Percentiles rank a stretch among this genome's conserved stretches.
Evolutionary conservation across 2,888 invertebrate genomes (phyloP).

Genomic region (Agrochola circellaris): DNA sequence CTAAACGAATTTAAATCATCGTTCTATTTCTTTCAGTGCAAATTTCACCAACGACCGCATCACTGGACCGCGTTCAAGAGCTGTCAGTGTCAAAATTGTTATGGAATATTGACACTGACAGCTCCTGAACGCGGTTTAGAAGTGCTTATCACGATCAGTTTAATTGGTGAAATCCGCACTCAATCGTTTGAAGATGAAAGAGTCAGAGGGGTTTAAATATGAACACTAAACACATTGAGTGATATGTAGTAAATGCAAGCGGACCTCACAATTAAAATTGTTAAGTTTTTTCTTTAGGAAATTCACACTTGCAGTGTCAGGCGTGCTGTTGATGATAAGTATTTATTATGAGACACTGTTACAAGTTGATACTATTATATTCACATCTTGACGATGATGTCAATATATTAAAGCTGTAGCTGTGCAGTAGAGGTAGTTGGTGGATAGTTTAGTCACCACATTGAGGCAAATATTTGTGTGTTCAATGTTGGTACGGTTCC

Average conservation of each 20-base stretch:
- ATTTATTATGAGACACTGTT: background rate
- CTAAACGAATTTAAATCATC: background rate
- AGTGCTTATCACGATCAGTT: too few relatives aligned
- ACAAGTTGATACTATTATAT: background rate
- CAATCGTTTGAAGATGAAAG: background rate
- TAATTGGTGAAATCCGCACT: too few relatives aligned
- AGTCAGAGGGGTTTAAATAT: background rate
- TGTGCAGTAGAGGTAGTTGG: background rate
- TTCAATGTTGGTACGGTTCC: background rate
- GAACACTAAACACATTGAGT: too few relatives aligned
- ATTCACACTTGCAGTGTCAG: background rate
- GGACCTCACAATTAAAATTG: too few relatives aligned
- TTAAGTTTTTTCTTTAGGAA: background rate
- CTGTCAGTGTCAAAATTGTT: too few relatives aligned
- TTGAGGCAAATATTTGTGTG: background rate
- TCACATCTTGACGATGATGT: background rate
- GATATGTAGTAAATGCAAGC: too few relatives aligned
- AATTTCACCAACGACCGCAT: too few relatives aligned
- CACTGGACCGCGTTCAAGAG: too few relatives aligned
- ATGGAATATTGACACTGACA: too few relatives aligned
- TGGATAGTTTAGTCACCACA: background rate
- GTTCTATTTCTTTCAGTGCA: background rate
- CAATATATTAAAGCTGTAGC: background rate
- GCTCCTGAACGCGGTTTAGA: too few relatives aligned
- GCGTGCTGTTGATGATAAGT: background rate